Percentiles rank a stretch among this genome's conserved stretches.
Conservation (phyloP, 2,888 invertebrate genomes). For the Leucoma salicis region DNA sequence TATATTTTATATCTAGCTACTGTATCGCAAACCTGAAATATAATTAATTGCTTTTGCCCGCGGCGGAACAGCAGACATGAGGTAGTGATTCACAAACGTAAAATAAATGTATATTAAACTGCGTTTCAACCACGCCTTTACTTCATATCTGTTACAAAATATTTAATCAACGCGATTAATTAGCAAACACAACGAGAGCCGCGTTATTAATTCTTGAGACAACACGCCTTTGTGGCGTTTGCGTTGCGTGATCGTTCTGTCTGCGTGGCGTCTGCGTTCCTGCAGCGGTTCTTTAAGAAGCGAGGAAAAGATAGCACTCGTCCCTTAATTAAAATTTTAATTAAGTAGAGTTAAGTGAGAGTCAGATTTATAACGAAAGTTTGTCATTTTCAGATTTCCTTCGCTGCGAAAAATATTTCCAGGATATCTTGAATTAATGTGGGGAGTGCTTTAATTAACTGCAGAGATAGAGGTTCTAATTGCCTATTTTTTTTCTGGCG, state of each 20-base stretch:
- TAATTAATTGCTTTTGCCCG: too few relatives aligned
- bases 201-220: conserved; percentile 48
- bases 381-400: conserved; percentile 19
- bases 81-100: too few relatives aligned
- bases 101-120: too few relatives aligned
- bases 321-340: conserved; percentile 28
- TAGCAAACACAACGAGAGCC: conserved; percentile 45
- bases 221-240: conserved; percentile 9
- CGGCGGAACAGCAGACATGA: too few relatives aligned
- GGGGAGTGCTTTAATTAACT: conserved; percentile 21
- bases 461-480: conserved; percentile 1
- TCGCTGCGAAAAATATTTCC: conserved; percentile 10
- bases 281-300: conserved; percentile 15
- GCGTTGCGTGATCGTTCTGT: conserved; percentile 7
- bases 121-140: too few relatives aligned
- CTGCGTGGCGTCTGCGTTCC: conserved; percentile 7
- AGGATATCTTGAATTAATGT: conserved; percentile 7
- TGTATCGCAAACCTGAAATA: too few relatives aligned
- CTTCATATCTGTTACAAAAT: too few relatives aligned
- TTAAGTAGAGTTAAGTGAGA: conserved; percentile 20
- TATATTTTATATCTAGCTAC: too few relatives aligned
- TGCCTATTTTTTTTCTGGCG: too few relatives aligned
- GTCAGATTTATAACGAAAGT: conserved; percentile 19
- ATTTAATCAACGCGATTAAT: conserved; percentile 50
- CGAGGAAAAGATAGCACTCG: conserved; percentile 15